Percentiles rank a stretch among this genome's conserved stretches.
Conservation (phyloP, 2,113 vertebrate species). For the Dicrurus megarhynchus region DNA sequence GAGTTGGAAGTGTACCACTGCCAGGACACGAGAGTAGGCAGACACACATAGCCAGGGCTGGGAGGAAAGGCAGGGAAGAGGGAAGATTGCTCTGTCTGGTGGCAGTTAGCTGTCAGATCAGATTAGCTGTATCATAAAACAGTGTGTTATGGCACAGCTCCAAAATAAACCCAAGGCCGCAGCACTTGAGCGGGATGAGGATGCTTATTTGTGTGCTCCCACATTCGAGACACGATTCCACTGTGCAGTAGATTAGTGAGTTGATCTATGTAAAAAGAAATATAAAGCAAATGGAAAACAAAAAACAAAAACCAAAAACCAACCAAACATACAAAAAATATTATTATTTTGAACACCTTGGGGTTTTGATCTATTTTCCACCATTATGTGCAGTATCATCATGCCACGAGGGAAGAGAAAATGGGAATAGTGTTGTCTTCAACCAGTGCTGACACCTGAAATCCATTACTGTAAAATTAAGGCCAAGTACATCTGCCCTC, state of each 20-base stretch:
- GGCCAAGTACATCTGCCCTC: neutral
- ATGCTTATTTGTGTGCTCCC: neutral
- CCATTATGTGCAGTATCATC: accelerated
- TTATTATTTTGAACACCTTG: neutral
- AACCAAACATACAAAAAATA: neutral
- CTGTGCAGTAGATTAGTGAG: neutral
- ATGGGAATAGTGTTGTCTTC: neutral
- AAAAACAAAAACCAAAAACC: neutral
- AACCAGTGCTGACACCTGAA: neutral
- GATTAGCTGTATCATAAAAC: conserved; percentile 31
- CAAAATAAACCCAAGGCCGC: neutral
- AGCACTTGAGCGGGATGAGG: conserved; percentile 7
- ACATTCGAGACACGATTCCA: neutral
- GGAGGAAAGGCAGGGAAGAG: neutral
- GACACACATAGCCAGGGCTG: neutral
- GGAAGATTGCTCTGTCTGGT: neutral
- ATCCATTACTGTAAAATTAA: neutral
- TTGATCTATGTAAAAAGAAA: neutral
- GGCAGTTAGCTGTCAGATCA: conserved; percentile 43
- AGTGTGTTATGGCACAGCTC: conserved; percentile 7
- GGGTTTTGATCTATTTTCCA: neutral
- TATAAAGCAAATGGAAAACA: neutral
- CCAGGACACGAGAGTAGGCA: neutral
- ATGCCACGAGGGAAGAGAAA: neutral
- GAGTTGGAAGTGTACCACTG: accelerated